A percentile compares a stretch with the other conserved stretches of the same genome.
Evolutionary conservation across 2,113 vertebrate genomes (phyloP).

Genomic region (Takifugu bimaculatus): DNA sequence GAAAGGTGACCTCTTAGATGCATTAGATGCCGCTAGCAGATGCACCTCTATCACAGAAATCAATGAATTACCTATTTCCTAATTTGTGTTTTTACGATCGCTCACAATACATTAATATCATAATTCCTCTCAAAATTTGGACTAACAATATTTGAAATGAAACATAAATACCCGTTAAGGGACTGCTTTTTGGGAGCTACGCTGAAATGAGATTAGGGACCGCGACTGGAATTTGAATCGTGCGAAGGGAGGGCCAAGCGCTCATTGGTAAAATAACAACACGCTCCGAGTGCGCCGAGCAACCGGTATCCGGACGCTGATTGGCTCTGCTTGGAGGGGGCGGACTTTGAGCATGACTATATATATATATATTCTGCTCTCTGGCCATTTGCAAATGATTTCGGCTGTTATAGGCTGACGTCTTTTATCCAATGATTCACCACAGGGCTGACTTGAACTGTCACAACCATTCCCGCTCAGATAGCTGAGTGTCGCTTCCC

Average conservation of each 20-base stretch:
- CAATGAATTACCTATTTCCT: too few species aligned
- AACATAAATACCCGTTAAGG: background rate
- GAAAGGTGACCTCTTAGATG: too few species aligned
- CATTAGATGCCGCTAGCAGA: too few species aligned
- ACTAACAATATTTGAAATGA: background rate
- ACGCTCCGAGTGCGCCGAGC: constrained; percentile 55
- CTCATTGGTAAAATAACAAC: constrained; percentile 74
- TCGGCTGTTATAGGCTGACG: constrained; percentile 60
- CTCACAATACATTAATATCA: too few species aligned
- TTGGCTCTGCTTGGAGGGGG: constrained; percentile 60
- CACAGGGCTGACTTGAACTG: constrained; percentile 60
- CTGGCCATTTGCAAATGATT: constrained; percentile 73
- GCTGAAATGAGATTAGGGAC: constrained; percentile 66
- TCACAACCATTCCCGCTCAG: constrained; percentile 45
- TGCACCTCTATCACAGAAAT: too few species aligned
- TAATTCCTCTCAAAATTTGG: too few species aligned
- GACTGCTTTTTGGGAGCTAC: constrained; percentile 7
- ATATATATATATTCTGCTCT: constrained; percentile 63
- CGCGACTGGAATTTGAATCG: constrained; percentile 78
- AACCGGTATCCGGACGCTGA: constrained; percentile 1
- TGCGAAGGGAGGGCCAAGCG: constrained; percentile 72
- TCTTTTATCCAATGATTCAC: constrained; percentile 64
- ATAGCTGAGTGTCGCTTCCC: constrained; percentile 38
- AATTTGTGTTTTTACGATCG: too few species aligned
- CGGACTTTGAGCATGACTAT: constrained; percentile 56